phyloP scores from a whole-genome alignment of 1,140 invertebrate species.

The Sitodiplosis mosellana region DNA sequence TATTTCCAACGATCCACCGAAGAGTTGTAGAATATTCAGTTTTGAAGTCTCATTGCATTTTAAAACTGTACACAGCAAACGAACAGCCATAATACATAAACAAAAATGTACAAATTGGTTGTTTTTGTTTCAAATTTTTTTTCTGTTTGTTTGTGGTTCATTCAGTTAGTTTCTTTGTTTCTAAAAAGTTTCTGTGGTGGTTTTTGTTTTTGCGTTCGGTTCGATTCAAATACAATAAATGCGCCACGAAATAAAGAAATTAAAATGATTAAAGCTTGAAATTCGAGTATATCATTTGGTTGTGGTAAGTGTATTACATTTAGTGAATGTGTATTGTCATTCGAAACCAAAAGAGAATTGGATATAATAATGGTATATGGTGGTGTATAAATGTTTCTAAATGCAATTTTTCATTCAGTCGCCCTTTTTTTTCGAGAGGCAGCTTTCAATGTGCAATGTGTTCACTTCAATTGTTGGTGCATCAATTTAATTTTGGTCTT shows the following conservation, averaged over 20 bases:
- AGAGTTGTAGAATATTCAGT: too few relatives aligned
- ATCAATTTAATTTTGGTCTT: too few relatives aligned
- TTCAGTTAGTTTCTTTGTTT: too few relatives aligned
- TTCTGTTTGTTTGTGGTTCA: not conserved
- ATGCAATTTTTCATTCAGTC: too few relatives aligned
- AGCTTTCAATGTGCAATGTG: too few relatives aligned
- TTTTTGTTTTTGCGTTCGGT: not conserved
- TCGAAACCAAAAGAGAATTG: not conserved
- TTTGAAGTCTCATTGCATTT: not conserved
- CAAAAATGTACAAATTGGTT: not conserved
- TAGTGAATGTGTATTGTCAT: not conserved
- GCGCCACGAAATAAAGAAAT: too few relatives aligned
- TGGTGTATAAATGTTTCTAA: too few relatives aligned
- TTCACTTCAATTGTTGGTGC: too few relatives aligned
- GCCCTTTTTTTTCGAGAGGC: too few relatives aligned
- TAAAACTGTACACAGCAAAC: not conserved
- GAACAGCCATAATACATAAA: not conserved
- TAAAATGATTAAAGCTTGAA: not conserved
- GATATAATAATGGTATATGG: not conserved
- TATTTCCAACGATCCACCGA: too few relatives aligned
- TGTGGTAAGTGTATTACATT: not conserved
- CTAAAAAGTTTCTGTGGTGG: not conserved
- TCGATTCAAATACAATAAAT: too few relatives aligned
- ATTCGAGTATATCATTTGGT: not conserved
- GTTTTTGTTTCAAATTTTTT: too few relatives aligned